Conservation (phyloP, 1,140 invertebrate species). For the Protaetia brevitarsis region DNA sequence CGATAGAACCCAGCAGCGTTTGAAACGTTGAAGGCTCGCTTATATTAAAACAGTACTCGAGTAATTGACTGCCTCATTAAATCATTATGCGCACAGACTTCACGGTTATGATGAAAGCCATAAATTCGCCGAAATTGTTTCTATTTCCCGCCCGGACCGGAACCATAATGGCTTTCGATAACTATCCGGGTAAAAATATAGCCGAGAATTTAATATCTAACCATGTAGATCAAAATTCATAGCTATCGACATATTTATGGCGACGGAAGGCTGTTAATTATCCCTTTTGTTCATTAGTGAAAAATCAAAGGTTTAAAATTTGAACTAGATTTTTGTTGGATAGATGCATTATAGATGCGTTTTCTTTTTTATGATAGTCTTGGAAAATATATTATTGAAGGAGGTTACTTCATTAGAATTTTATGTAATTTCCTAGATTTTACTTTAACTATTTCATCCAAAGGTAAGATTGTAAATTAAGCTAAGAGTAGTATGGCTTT, state of each 20-base stretch:
- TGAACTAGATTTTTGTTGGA: no score
- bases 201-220: background rate
- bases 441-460: no score
- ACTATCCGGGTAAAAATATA: background rate
- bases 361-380: no score
- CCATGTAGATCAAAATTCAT: background rate
- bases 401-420: no score
- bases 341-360: no score
- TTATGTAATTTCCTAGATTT: no score
- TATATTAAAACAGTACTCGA: background rate
- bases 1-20: background rate
- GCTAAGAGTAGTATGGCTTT: no score
- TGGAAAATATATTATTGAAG: no score
- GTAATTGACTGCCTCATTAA: slow-evolving; percentile 9
- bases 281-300: no score
- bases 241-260: background rate
- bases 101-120: background rate
- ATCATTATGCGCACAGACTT: slow-evolving; percentile 8
- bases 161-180: background rate
- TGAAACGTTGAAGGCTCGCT: background rate
- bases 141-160: background rate
- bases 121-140: slow-evolving; percentile 2
- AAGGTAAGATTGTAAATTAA: no score
- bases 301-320: no score
- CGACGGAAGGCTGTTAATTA: background rate